Evolutionary conservation across 1,140 invertebrate genomes (phyloP), one percentile per base, ranked within the genome.

Genomic region (Mesaphorura yosii): DNA sequence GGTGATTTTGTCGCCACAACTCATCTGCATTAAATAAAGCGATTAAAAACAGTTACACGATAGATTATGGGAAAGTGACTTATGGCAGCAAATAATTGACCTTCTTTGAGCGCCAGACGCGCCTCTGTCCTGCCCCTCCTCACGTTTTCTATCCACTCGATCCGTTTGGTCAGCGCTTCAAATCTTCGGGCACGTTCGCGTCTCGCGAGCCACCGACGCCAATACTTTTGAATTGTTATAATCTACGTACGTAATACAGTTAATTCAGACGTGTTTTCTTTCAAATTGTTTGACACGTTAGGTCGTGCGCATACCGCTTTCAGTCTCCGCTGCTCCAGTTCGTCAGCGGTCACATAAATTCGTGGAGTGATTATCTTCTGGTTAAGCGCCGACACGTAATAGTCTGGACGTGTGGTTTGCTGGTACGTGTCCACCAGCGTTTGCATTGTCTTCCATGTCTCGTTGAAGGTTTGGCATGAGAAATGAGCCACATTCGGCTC

Each of bases 111-210:
- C 2, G 42, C 39, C 1, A 55, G 25, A 20, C 61, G 41, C 15
- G 29, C 37, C 27, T 59, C 61, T 14, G 31, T 55, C 23, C 57
- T 41, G 5, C 60, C 54, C 46, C 55, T 57, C 1, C 60, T 49
- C 26, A 62, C 26, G 23, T 56, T 52, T 44, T 62, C 60, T n/a
- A 57, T 57, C 57, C 57, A 59, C 17, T 59, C 27, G 5, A 62
- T 45, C 2, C 60, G 19, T 20, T 25, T 45, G 26, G 59, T 25
- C 14, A 62, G 40, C 4, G 46, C 55, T 15, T 58, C 40, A 19
- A 62, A 22, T 31, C 57, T 51, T 10, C 41, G 15, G 19, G 45
- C 40, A 12, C 52, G 34, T 41, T 62, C 54, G 28, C 41, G 41
- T 26, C 48, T 54, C 5, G 60, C 60, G 15, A 59, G 19, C 57